Base-by-base conservation (phyloP, 23 tunicate genomes). In the Phallusia fumigata region DNA sequence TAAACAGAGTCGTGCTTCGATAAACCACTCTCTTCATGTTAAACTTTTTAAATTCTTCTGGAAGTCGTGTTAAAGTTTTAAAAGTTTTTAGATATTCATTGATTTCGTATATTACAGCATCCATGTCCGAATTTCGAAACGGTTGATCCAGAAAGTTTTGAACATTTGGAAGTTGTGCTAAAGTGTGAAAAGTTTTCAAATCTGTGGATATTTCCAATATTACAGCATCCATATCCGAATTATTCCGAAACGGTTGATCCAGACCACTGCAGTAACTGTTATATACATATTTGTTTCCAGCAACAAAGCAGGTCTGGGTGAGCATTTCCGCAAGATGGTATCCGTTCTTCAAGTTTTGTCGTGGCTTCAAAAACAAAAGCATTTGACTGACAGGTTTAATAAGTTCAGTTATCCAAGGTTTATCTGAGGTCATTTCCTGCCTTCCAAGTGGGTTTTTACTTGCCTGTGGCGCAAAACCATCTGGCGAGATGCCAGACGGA, bases 381-480 rank as follows among this genome's bases (percentile, higher is more conserved):
- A 75, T 84, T 28, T 75, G 53, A 19, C 75, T 76, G n/a, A 84
- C 87, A 24, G 87, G 75, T 33, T 84, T 75, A 21, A 84, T 45
- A 12, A 83, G 28, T 34, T 52, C 52, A 0, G 31, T 36, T 44
- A 40, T 78, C 49, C 30, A 44, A 32, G 49, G 32, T 58, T 64
- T 65, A n/a, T 19, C 36, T 24, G 30, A 34, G 26, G 85, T 82
- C 47, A 40, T 40, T 58, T 77, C 35, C 28, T 28, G 30, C 34
- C 85, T 31, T 11, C 85, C 85, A 19, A 82, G 52, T 32, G 85
- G 85, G n/a, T 65, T 44, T 45, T 40, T 84, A 40, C 87, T 40
- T 0, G 87, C 81, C 31, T 84, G 81, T 30, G 87, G 87, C 30
- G 52, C 79, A 80, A 74, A 74, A 22, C 87, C 87, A 30, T 84